phyloP scores from a whole-genome alignment of 2,113 vertebrate genomes.

The Gallinago undulata region DNA sequence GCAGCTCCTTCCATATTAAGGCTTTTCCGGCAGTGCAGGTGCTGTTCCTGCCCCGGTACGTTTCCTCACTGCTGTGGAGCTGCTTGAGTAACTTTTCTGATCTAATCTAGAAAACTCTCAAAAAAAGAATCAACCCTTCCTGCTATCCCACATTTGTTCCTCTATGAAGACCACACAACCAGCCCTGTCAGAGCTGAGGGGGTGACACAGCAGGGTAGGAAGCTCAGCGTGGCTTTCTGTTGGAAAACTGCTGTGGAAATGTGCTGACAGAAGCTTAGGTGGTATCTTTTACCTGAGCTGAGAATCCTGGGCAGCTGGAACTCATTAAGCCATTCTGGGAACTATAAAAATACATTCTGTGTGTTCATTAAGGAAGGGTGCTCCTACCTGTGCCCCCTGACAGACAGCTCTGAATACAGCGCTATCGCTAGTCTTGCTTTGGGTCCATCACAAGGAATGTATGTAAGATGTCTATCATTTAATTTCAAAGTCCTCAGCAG shows the following conservation, averaged over 20 bases:
- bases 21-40: background rate
- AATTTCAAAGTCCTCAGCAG: background rate
- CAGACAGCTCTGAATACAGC: background rate
- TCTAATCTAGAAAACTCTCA: background rate
- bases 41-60: fast-evolving
- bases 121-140: background rate
- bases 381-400: background rate
- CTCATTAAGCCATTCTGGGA: background rate
- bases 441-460: background rate
- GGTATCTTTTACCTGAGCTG: background rate
- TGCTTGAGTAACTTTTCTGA: background rate
- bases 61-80: background rate
- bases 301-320: background rate
- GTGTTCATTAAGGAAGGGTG: background rate
- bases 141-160: background rate
- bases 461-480: background rate
- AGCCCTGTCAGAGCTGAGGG: background rate
- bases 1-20: background rate
- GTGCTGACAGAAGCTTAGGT: background rate
- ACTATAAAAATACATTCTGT: background rate
- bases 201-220: background rate
- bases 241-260: background rate
- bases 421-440: background rate
- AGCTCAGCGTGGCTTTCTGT: background rate
- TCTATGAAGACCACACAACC: background rate